Evolutionary conservation across 2,888 invertebrate genomes (phyloP), one percentile per base, ranked within the genome.

Genomic region (Rhagonycha fulva): DNA sequence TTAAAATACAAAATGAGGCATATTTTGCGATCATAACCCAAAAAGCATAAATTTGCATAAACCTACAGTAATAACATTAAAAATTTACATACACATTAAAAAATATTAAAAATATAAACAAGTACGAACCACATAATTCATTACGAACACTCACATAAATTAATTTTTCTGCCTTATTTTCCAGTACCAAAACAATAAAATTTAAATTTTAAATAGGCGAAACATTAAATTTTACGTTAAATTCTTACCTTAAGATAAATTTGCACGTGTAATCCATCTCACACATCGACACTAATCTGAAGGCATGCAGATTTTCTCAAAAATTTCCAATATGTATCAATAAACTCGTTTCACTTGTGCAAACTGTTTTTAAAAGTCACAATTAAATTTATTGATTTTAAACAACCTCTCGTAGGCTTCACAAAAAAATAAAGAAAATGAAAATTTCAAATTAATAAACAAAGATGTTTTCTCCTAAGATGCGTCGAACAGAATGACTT

Each of bases 401-500:
- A 47, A 47, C 47, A 7, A 47, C 47, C n/a, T 47, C 30, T 47
- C 60, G 47, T 30, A 28, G 32, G 23, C 3, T 70, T n/a, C 70
- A 70, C 70, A 47, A 23, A 47, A 28, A 70, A 60, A 60, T 70
- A 23, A 32, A 2, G 19, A 60, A 24, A 19, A 47, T 60, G 11
- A 70, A 60, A 30, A 70, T 24, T 14, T 23, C 14, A 24, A 24
- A 23, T 62, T 24, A 26, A 30, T 24, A 60, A 68, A 71, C 73
- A 63, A 73, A 81, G 82, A 81, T 80, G 78, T 80, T 78, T 79
- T 81, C 82, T 77, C 79, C 66, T 72, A 79, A 81, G 79, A 82
- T 81, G 80, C 80, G 81, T 68, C 79, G 81, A 82, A 81, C 81
- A 82, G 83, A 84, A 83, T 85, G 84, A 83, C 83, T 83, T 83